Evolutionary conservation across 2,113 vertebrate species (phyloP).

Genomic region (Ptilonorhynchus violaceus): DNA sequence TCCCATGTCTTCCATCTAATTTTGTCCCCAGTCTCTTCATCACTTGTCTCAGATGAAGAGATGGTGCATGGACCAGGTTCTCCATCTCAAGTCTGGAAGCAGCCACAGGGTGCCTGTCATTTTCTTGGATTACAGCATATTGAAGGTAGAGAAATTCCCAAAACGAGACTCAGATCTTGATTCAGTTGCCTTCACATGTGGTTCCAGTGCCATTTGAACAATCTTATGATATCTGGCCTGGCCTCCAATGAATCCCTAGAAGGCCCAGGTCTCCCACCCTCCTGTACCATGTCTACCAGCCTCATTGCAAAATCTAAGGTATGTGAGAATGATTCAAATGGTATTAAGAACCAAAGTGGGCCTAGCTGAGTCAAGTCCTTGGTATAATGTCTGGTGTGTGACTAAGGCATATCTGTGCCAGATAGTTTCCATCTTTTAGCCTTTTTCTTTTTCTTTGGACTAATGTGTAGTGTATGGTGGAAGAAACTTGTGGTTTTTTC

Average conservation of each 20-base stretch:
- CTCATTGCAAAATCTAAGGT: neutral
- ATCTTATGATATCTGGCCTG: neutral
- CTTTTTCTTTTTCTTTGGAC: neutral
- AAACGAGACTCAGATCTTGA: neutral
- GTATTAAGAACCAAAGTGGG: neutral
- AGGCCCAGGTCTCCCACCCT: neutral
- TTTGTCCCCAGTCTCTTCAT: neutral
- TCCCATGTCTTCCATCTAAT: neutral
- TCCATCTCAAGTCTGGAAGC: neutral
- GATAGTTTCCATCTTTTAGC: neutral
- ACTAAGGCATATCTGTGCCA: neutral
- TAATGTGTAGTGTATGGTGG: neutral
- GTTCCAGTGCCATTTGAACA: neutral
- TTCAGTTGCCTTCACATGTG: neutral
- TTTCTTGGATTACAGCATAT: neutral
- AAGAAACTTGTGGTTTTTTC: neutral
- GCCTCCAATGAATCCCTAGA: neutral
- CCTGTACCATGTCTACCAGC: neutral
- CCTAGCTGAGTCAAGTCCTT: neutral
- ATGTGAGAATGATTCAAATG: neutral
- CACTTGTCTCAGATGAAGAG: neutral
- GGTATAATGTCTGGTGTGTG: neutral
- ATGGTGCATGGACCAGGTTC: fast-evolving
- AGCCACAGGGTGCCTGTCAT: neutral
- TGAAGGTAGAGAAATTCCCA: neutral